Conservation (phyloP, 2,113 vertebrate genomes). For the Callorhinus ursinus region DNA sequence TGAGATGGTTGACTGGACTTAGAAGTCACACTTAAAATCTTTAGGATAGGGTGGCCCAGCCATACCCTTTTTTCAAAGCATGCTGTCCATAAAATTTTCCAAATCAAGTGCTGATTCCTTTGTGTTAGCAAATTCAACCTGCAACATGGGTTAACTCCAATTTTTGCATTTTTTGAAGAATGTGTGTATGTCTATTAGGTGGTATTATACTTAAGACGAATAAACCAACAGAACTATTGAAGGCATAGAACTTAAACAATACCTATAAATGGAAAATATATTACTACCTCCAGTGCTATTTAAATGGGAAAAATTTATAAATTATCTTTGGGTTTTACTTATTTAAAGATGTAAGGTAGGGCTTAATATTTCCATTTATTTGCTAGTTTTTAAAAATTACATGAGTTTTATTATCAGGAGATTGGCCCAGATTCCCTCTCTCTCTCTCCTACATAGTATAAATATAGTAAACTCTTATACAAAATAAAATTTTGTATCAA, state of each 20-base stretch:
- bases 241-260: conserved; percentile 6
- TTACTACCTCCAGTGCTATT: neutral
- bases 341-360: neutral
- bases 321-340: conserved; percentile 22
- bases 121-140: neutral
- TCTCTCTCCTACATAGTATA: neutral
- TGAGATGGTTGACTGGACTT: neutral
- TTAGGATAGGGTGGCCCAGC: neutral
- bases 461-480: neutral
- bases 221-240: neutral
- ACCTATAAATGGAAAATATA: neutral
- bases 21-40: neutral
- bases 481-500: conserved; percentile 1
- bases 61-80: neutral
- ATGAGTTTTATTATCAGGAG: neutral
- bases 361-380: neutral
- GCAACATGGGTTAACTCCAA: neutral
- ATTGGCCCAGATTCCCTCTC: neutral
- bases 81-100: neutral
- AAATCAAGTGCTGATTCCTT: neutral
- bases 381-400: neutral
- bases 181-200: neutral
- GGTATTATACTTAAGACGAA: neutral
- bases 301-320: neutral
- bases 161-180: neutral